Evolutionary conservation across 2,113 vertebrate species (phyloP).

Genomic region (Pyxicephalus adspersus): DNA sequence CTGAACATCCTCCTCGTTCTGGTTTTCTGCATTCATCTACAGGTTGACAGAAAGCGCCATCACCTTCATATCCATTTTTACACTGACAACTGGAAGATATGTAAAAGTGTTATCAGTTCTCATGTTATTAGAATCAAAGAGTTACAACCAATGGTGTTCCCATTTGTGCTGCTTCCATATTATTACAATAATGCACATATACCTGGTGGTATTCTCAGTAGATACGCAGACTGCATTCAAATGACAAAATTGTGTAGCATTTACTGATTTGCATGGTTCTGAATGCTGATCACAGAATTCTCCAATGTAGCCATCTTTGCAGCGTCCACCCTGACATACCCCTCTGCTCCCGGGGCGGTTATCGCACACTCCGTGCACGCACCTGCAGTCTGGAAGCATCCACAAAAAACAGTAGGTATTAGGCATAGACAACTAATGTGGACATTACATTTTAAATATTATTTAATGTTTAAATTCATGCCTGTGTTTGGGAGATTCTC

Average conservation of each 20-base stretch:
- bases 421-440: no score
- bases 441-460: no score
- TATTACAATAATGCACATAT: neutral
- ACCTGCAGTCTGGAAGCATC: constrained; percentile 80
- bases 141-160: no score
- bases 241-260: constrained; percentile 80
- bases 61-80: constrained; percentile 78
- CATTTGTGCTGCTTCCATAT: no score
- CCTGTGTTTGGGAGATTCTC: no score
- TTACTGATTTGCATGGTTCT: constrained; percentile 70
- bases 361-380: constrained; percentile 91
- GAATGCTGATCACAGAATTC: constrained; percentile 80
- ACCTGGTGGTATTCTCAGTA: constrained; percentile 67
- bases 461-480: no score
- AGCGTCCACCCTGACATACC: constrained; percentile 81
- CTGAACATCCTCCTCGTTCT: constrained; percentile 79
- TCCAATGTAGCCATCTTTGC: constrained; percentile 79
- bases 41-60: constrained; percentile 85
- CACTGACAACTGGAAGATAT: constrained; percentile 72
- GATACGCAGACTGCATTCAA: constrained; percentile 76
- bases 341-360: constrained; percentile 88
- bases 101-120: no score
- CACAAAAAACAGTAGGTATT: neutral
- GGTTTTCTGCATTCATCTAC: constrained; percentile 78
- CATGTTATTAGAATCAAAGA: no score